Evolutionary conservation across 2,113 vertebrate genomes (phyloP).

Genomic region (Epinephelus cyanopodus): DNA sequence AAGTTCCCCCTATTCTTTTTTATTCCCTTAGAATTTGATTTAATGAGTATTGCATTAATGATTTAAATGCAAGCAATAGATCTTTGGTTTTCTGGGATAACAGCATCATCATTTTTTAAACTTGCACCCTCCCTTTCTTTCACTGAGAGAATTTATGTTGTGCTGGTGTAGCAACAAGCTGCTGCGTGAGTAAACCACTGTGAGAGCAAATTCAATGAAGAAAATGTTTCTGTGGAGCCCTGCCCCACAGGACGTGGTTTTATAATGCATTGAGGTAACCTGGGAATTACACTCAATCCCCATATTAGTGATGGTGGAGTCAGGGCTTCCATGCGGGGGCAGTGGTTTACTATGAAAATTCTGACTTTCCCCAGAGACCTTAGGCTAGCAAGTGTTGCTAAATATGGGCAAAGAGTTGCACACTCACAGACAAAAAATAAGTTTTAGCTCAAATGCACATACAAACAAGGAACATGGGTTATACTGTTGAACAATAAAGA

Average conservation of each 20-base stretch:
- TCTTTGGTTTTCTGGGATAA: neutral
- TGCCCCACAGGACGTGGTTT: neutral
- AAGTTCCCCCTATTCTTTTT: neutral
- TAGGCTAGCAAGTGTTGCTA: neutral
- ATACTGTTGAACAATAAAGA: neutral
- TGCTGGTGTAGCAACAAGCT: neutral
- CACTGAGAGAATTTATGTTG: neutral
- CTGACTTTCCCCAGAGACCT: neutral
- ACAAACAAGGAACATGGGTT: neutral
- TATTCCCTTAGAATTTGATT: neutral
- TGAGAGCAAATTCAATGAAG: neutral
- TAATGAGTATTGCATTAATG: neutral
- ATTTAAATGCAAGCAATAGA: neutral
- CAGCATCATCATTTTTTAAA: neutral
- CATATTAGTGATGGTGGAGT: neutral
- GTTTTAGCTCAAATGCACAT: neutral
- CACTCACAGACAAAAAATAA: neutral
- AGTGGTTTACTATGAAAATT: slow-evolving; percentile 16
- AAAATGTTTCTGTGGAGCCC: neutral
- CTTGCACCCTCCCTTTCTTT: neutral
- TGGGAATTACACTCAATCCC: neutral
- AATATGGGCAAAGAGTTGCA: neutral
- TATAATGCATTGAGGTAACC: neutral
- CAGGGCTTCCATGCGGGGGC: slow-evolving; percentile 43
- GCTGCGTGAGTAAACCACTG: neutral